phyloP scores from a whole-genome alignment of 2,113 vertebrate genomes.

The Ptyas mucosa region DNA sequence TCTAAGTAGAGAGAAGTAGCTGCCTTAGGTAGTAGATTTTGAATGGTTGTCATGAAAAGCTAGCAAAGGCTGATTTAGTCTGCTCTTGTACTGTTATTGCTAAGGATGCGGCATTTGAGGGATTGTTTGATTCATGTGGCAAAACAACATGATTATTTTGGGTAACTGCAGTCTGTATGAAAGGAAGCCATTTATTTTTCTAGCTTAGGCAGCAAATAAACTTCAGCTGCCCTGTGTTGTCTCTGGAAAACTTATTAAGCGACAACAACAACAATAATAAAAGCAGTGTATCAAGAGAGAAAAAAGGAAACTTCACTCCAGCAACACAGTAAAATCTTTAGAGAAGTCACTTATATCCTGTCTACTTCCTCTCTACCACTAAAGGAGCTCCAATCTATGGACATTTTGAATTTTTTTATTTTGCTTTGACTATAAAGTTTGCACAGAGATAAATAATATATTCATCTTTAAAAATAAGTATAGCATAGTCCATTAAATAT shows the following conservation, averaged over 20 bases:
- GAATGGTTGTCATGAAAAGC: background rate
- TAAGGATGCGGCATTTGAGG: background rate
- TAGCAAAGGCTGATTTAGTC: background rate
- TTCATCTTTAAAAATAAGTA: background rate
- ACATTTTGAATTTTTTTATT: background rate
- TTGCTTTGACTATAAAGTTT: background rate
- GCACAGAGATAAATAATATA: background rate
- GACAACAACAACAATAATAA: background rate
- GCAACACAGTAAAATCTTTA: no score
- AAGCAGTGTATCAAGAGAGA: background rate
- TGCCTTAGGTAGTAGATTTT: background rate
- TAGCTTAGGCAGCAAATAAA: background rate
- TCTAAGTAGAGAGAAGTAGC: background rate
- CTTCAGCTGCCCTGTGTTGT: background rate
- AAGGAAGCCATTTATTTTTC: background rate
- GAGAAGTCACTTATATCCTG: background rate
- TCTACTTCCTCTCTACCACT: background rate
- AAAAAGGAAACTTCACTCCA: background rate
- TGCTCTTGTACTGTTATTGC: background rate
- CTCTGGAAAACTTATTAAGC: background rate
- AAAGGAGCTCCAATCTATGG: background rate
- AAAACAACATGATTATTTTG: background rate
- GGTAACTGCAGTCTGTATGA: background rate
- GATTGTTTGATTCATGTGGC: background rate
- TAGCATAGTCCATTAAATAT: background rate